Evolutionary conservation across 2,888 invertebrate genomes (phyloP).

Genomic region (Drosophila pseudotakahashii): DNA sequence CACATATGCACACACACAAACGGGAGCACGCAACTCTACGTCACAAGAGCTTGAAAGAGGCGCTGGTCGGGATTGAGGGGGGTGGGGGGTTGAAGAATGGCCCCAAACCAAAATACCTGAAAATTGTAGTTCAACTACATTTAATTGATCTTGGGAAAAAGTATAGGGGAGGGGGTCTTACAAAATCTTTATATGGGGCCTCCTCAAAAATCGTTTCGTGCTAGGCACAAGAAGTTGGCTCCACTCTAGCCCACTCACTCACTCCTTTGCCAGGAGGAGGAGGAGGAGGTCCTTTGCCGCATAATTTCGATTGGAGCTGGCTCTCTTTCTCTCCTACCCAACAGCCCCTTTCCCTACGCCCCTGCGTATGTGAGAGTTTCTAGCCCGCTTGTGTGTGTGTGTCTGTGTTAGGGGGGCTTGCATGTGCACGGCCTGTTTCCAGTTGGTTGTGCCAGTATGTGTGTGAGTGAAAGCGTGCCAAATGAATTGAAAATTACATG

Average conservation of each 20-base stretch:
- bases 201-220: slow-evolving; percentile 77
- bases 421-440: slow-evolving; percentile 55
- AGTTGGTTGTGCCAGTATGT: neutral
- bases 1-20: slow-evolving; percentile 7
- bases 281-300: slow-evolving; percentile 51
- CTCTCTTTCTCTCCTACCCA: slow-evolving; percentile 11
- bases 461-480: slow-evolving; percentile 66
- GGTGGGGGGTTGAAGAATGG: neutral
- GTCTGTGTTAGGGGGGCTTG: slow-evolving; percentile 14
- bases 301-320: slow-evolving; percentile 56
- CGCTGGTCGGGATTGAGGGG: too few relatives aligned
- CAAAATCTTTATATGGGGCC: slow-evolving; percentile 36
- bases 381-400: slow-evolving; percentile 12
- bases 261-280: slow-evolving; percentile 1
- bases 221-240: slow-evolving; percentile 69
- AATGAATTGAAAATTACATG: slow-evolving; percentile 78
- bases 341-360: neutral
- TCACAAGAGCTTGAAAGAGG: slow-evolving; percentile 49
- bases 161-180: neutral
- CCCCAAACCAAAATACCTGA: slow-evolving; percentile 20
- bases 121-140: slow-evolving; percentile 34
- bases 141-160: slow-evolving; percentile 31
- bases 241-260: slow-evolving; percentile 9
- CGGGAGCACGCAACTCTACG: slow-evolving; percentile 65
- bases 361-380: slow-evolving; percentile 23